Evolutionary conservation across 2,888 invertebrate genomes (phyloP), one percentile per base, ranked within the genome.

Genomic region (Plagiodera versicolora): DNA sequence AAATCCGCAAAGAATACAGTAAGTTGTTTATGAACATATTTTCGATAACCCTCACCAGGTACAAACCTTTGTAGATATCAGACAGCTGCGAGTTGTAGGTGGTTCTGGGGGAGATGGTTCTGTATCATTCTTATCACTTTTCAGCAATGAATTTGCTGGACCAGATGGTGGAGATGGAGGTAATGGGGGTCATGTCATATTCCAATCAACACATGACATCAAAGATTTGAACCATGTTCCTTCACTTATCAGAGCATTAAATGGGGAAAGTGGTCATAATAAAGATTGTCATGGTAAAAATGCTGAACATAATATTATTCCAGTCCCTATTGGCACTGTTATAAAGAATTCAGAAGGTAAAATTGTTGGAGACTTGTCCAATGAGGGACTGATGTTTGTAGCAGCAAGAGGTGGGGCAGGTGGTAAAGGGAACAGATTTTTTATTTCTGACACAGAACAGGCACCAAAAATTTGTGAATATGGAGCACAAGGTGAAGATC

Each of bases 161-260:
- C 98, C 97, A 0, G 94, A 95, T 79, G 98, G 97, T 0, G 98
- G 98, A 0, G 95, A 98, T 79, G 99, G 98, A 0, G 99, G 99
- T 0, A 87, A 92, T 75, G 98, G 98, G 0, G 98, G 94, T 0
- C 98, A 98, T 81, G 90, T 98, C 1, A 86, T 98, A 57, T 91
- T 98, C 66, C 82, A 86, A 87, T 91, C 93, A 0, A 83, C 86
- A 0, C 78, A 79, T 28, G 83, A 88, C 56, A 83, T 89, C 0
- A 90, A 85, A 66, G 91, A 93, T 71, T 82, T 97, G 19, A 85
- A 86, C 61, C 85, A 90, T 73, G 77, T 95, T 46, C 76, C 79
- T 1, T 75, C 86, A 0, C 78, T 89, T 10, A 73, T 87, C 1
- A 79, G 81, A 70, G 97, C 89, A 0, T 80, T 84, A 16, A 75